These are phyloP conservation scores for Piscicola geometra DNA, from an alignment of 2,888 invertebrate species.

Conservation along the genomic window DNA sequence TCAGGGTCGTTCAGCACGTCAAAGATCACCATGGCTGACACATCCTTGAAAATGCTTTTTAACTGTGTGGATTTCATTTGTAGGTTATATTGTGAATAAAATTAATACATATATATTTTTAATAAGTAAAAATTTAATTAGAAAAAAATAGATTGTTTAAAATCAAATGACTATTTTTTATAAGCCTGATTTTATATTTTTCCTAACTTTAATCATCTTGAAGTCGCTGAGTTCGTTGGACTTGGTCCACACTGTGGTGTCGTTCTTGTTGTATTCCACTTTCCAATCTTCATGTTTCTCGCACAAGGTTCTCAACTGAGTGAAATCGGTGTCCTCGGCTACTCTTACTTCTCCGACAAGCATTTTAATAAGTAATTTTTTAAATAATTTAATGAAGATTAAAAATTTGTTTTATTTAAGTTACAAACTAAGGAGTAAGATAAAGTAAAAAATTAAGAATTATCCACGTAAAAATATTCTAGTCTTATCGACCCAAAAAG, in stretches of 20 bases:
- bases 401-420: too few species aligned
- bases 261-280: conserved; percentile 71
- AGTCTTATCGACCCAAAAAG: too few species aligned
- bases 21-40: conserved; percentile 71
- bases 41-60: conserved; percentile 67
- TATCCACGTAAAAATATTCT: too few species aligned
- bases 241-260: conserved; percentile 65
- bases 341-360: conserved; percentile 70
- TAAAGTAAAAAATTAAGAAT: too few species aligned
- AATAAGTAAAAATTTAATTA: not conserved
- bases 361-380: conserved; percentile 42
- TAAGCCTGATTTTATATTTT: too few species aligned
- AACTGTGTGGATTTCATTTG: conserved; percentile 58
- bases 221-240: conserved; percentile 62
- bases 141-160: not conserved
- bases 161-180: not conserved
- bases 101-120: not conserved
- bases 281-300: conserved; percentile 75
- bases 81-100: not conserved
- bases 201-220: conserved; percentile 66
- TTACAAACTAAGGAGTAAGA: too few species aligned
- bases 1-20: conserved; percentile 86
- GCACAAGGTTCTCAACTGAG: conserved; percentile 69
- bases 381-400: too few species aligned
- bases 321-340: conserved; percentile 83